Base-by-base conservation (phyloP, 1,140 invertebrate genomes). In the Bathynomus jamesi region DNA sequence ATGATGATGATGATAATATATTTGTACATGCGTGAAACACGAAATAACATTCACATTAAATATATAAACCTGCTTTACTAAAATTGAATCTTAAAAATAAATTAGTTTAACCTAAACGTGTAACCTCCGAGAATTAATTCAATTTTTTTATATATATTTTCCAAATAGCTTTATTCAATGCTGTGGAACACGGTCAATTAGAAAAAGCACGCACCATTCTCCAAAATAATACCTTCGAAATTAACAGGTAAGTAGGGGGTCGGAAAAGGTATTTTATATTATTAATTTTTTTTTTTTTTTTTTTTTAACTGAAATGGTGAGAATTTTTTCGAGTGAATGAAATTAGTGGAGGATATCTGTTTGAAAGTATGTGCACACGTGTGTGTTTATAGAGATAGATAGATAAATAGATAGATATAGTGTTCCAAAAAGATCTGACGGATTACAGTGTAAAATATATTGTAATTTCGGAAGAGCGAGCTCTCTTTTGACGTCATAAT, bases 121-220 rank as follows among this genome's bases (percentile, higher is more conserved):
- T n/a, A n/a, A n/a, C n/a, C n/a, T n/a, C n/a, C n/a, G n/a, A n/a
- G n/a, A n/a, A n/a, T n/a, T n/a, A n/a, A n/a, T n/a, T n/a, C n/a
- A n/a, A n/a, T n/a, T n/a, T n/a, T n/a, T n/a, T n/a, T n/a, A n/a
- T n/a, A n/a, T n/a, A n/a, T n/a, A n/a, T n/a, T n/a, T n/a, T n/a
- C n/a, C n/a, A n/a, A n/a, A n/a, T n/a, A 93, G 92, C 91, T 46
- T 84, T 94, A n/a, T 94, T 94, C 83, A 89, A 90, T 13, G 94
- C 94, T 0, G 92, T 96, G 3, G 94, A 97, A 83, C 91, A 95
- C 83, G 93, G 93, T 27, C 92, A 96, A 81, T 79, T 95, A 78
- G 94, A 96, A 76, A 93, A 94, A 80, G 92, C 91, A 0, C 87
- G 90, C 76, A 91, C 89, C 29, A 94, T 97, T 79, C 83, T 96